Base-by-base conservation (phyloP, 2,797 vertebrate species). In the Loriculus beryllinus region DNA sequence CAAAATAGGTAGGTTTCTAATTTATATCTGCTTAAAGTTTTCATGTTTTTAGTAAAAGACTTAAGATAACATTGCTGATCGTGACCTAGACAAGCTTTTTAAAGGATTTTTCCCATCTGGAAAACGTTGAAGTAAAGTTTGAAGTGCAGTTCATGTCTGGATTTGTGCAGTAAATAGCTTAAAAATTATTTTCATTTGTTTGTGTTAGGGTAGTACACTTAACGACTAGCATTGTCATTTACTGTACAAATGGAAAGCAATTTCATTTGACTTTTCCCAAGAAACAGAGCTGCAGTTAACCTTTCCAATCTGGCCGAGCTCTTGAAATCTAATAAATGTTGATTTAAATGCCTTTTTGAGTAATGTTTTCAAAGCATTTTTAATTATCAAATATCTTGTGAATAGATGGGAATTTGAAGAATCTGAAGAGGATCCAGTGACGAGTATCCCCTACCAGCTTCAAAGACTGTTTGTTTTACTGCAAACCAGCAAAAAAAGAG, bases 371-470 rank as follows among this genome's bases (percentile, higher is more conserved):
- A 47, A 49, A 68, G 31, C 6, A 2, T 40, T 69, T 85, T 40
- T 64, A 70, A 86, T 90, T 92, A 39, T 86, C 37, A 84, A 90
- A 88, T 69, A 21, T 79, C 68, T 96, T 70, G 31, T 86, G 67
- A 84, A 86, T 96, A 99, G 99, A 90, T 99, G 99, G 99, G 99
- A 99, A 96, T 99, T 99, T 98, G 99, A 99, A 97, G 99, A 99
- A 71, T 98, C 98, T 3, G 99, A 99, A 96, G 99, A 99, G 94
- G 99, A 99, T 95, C 98, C 99, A 14, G 98, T 99, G 95, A 99
- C 98, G 42, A 99, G 99, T 97, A 99, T 99, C 91, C 99, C 99
- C 14, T 99, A 98, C 97, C 99, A 99, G 97, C 98, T 99, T 94
- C 99, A 99, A 94, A 98, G 99, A 80, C 98, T 99, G 70, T 99